These are phyloP conservation scores for Benthosema pterotum DNA, from an alignment of 2,797 vertebrate species.

Conservation along the genomic window DNA sequence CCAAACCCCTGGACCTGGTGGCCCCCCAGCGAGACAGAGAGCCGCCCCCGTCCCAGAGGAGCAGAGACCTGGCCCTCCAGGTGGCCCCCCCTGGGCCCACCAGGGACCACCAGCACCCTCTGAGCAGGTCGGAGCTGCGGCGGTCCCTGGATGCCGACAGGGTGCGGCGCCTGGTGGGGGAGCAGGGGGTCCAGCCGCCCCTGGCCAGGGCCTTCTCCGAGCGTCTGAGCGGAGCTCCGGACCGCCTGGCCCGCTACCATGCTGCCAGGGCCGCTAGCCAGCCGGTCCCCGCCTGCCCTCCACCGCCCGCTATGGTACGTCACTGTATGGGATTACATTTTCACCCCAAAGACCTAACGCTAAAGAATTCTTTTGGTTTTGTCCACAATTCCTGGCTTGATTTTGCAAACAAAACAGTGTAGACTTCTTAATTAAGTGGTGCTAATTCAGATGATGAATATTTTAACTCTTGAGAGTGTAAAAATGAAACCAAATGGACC, in stretches of 20 bases:
- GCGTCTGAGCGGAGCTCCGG: conserved; percentile 49
- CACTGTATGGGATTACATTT: no score
- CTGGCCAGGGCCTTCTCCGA: conserved; percentile 66
- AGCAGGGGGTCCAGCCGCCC: conserved; percentile 42
- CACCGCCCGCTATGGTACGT: conserved; percentile 8
- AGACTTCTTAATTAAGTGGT: no score
- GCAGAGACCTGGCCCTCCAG: background rate
- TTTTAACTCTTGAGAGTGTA: no score
- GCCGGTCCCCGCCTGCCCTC: background rate
- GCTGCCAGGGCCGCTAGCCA: conserved; percentile 47
- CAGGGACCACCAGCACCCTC: conserved; percentile 19
- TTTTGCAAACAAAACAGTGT: no score
- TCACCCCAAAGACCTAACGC: no score
- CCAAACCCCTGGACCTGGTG: conserved; percentile 57
- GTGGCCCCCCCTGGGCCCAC: background rate
- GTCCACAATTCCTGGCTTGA: no score
- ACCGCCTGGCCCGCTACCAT: conserved; percentile 53
- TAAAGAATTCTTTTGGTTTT: no score
- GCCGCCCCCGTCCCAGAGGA: conserved; percentile 6
- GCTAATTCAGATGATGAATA: no score
- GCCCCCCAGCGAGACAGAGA: conserved; percentile 3
- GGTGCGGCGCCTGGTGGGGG: conserved; percentile 43
- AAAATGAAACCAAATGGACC: no score
- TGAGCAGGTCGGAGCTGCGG: conserved; percentile 49
- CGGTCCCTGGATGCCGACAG: conserved; percentile 60